phyloP scores from a whole-genome alignment of 2,797 vertebrate genomes.

The Poeciliopsis turneri region DNA sequence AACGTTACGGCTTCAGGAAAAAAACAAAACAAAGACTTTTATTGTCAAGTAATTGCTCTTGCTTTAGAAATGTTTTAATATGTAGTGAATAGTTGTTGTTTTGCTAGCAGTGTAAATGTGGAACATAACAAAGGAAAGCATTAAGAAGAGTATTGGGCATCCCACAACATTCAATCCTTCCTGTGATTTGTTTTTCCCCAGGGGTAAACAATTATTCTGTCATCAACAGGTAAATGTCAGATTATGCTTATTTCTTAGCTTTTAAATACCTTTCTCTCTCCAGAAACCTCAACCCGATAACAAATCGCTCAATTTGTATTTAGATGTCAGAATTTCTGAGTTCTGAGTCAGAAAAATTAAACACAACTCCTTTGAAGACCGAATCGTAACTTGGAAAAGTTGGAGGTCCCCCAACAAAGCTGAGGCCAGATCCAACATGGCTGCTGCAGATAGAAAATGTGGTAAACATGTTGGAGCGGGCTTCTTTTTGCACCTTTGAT shows the following conservation, averaged over 20 bases:
- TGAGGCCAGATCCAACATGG: not conserved
- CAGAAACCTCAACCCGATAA: not conserved
- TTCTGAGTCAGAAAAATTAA: not conserved
- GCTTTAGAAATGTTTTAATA: not conserved
- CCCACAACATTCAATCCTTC: not conserved
- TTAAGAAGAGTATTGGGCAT: not conserved
- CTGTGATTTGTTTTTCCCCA: not conserved
- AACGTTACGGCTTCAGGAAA: constrained; percentile 27
- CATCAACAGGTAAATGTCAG: not conserved
- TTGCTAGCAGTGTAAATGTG: not conserved
- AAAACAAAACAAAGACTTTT: too few relatives aligned
- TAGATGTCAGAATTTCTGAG: not conserved
- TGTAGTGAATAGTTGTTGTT: not conserved
- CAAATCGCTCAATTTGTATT: not conserved
- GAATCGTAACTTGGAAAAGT: not conserved
- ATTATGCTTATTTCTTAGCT: not conserved
- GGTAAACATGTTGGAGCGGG: not conserved
- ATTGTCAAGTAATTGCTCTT: not conserved
- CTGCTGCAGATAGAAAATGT: not conserved
- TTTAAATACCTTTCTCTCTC: not conserved
- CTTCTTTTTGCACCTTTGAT: not conserved
- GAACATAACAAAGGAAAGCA: not conserved
- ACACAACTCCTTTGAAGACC: not conserved
- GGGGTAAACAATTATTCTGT: not conserved
- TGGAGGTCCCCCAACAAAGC: not conserved